Percentiles rank a stretch among this genome's conserved stretches.
These are phyloP conservation scores for Drosophila pectinifera DNA, from an alignment of 1,140 invertebrate species.

Conservation along the genomic window DNA sequence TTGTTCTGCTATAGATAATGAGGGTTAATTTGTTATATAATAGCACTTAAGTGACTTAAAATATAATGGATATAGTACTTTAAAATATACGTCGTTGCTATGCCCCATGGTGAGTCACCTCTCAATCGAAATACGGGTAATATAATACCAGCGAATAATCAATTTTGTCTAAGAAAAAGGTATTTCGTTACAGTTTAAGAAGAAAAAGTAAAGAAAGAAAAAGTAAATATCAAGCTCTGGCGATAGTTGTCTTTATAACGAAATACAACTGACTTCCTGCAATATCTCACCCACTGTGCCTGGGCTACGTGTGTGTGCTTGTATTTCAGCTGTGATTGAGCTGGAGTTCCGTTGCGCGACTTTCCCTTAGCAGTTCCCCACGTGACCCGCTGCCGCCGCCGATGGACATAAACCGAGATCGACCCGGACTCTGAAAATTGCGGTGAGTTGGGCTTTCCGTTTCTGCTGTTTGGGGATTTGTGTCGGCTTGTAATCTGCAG, in stretches of 20 bases:
- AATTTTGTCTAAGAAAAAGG: too few relatives aligned
- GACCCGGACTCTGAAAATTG: conserved; percentile 52
- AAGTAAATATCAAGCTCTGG: too few relatives aligned
- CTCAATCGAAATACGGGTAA: too few relatives aligned
- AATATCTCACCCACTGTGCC: conserved; percentile 32
- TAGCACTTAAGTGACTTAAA: background rate
- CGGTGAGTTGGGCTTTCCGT: conserved; percentile 58
- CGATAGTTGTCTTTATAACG: too few relatives aligned
- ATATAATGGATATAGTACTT: too few relatives aligned
- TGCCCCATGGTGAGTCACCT: background rate
- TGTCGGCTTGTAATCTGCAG: conserved; percentile 67
- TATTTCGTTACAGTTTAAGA: too few relatives aligned
- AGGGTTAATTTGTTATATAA: background rate
- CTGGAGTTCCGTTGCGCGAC: conserved; percentile 42
- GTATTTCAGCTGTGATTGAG: conserved; percentile 58
- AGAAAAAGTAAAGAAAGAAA: too few relatives aligned
- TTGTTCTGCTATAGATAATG: background rate
- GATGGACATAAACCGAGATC: conserved; percentile 24
- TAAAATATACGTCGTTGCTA: background rate
- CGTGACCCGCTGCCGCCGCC: conserved; percentile 7
- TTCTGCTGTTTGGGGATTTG: conserved; percentile 45
- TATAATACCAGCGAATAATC: background rate
- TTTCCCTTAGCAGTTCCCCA: conserved; percentile 39
- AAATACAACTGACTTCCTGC: background rate
- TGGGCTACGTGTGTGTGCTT: conserved; percentile 17